These are phyloP conservation scores for Aldabrachelys gigantea DNA, from an alignment of 2,113 vertebrate species.

Conservation along the genomic window DNA sequence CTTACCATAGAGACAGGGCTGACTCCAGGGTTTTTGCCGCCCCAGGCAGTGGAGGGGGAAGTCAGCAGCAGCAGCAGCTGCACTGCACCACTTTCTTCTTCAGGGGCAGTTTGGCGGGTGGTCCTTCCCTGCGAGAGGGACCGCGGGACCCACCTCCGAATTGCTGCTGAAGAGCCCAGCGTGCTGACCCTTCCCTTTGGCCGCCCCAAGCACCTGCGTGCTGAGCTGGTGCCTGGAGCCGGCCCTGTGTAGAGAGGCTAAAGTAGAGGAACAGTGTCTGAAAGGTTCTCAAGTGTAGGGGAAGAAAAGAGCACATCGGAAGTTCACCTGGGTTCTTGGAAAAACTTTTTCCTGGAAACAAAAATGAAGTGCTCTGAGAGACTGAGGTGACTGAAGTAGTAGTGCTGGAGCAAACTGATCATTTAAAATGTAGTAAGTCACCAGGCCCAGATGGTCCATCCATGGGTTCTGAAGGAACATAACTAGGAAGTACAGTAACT, in stretches of 20 bases:
- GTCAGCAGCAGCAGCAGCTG: too few species aligned
- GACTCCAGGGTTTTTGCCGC: too few species aligned
- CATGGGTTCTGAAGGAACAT: rapidly evolving
- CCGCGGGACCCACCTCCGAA: too few species aligned
- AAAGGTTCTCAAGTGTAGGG: not conserved
- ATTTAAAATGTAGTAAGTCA: rapidly evolving
- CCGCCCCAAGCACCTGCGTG: too few species aligned
- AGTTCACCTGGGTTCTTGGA: rapidly evolving
- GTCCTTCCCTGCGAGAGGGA: too few species aligned
- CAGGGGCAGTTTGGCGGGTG: too few species aligned
- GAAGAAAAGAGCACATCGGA: not conserved
- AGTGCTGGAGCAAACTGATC: not conserved
- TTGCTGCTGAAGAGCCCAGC: too few species aligned
- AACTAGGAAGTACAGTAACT: not conserved
- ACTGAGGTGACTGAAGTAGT: rapidly evolving
- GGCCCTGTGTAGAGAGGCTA: not conserved
- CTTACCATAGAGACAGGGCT: too few species aligned
- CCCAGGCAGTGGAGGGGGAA: too few species aligned
- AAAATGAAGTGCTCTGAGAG: rapidly evolving
- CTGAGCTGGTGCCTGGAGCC: too few species aligned
- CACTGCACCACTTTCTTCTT: too few species aligned
- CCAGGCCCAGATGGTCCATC: not conserved
- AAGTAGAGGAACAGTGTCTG: rapidly evolving
- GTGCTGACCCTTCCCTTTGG: too few species aligned
- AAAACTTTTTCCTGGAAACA: rapidly evolving